A percentile compares a stretch with the other conserved stretches of the same genome.
phyloP scores from a whole-genome alignment of 2,797 vertebrate species.

The Avahi laniger region DNA sequence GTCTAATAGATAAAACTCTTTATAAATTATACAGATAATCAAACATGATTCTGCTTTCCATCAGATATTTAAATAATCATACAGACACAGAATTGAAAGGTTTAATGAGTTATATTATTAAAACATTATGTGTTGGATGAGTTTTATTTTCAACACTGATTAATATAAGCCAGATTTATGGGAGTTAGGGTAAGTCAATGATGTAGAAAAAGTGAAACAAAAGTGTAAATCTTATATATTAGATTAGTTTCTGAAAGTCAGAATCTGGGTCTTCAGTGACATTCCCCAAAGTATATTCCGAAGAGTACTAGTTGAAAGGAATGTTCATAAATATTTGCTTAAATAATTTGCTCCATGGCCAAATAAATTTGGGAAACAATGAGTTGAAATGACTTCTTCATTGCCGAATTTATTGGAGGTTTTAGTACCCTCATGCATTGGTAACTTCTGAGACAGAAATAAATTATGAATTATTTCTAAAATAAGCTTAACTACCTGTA shows the following conservation, averaged over 20 bases:
- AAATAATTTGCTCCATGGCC: not conserved
- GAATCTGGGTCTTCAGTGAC: not conserved
- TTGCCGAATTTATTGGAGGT: not conserved
- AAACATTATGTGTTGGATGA: not conserved
- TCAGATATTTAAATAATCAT: not conserved
- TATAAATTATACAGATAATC: not conserved
- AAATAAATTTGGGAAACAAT: not conserved
- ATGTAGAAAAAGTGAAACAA: not conserved
- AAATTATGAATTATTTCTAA: not conserved
- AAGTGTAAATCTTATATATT: not conserved
- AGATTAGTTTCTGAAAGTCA: not conserved
- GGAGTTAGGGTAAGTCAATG: not conserved
- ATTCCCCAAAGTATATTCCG: not conserved
- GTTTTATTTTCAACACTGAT: not conserved
- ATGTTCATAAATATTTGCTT: not conserved
- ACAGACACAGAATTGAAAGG: not conserved
- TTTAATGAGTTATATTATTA: not conserved
- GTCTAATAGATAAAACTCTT: not conserved
- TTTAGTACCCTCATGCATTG: not conserved
- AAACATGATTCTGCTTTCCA: not conserved
- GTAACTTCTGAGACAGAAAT: not conserved
- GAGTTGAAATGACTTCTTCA: not conserved
- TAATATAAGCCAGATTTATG: not conserved
- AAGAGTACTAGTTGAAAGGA: not conserved
- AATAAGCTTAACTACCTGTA: not conserved